phyloP scores from a whole-genome alignment of 1,140 invertebrate species.

The Odontomachus brunneus region DNA sequence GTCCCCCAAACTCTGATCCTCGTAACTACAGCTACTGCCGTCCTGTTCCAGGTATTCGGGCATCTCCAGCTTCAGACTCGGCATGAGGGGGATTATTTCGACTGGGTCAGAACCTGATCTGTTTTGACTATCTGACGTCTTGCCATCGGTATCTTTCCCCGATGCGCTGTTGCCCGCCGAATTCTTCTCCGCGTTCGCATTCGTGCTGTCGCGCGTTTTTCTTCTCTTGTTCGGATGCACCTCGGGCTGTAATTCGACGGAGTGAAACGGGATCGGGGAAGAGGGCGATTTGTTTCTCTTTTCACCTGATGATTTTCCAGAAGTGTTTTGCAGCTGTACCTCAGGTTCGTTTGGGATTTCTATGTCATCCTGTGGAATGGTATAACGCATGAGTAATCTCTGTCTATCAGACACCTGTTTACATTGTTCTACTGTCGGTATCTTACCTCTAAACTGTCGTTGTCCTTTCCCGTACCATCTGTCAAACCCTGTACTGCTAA shows the following conservation, averaged over 20 bases:
- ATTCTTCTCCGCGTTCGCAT: slow-evolving; percentile 78
- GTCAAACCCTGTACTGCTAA: slow-evolving; percentile 89
- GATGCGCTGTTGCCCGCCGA: slow-evolving; percentile 69
- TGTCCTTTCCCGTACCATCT: slow-evolving; percentile 84
- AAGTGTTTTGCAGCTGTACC: slow-evolving; percentile 83
- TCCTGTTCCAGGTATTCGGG: slow-evolving; percentile 85
- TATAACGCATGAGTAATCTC: slow-evolving; percentile 1
- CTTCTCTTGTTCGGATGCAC: slow-evolving; percentile 82
- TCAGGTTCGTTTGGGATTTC: slow-evolving; percentile 85
- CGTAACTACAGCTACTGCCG: slow-evolving; percentile 85
- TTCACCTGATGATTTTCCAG: slow-evolving; percentile 81
- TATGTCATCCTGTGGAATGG: slow-evolving; percentile 79
- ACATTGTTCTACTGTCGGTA: neutral
- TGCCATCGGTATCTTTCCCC: slow-evolving; percentile 80
- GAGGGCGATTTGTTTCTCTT: slow-evolving; percentile 82
- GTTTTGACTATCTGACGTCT: slow-evolving; percentile 77
- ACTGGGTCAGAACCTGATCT: slow-evolving; percentile 79
- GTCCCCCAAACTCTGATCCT: slow-evolving; percentile 82
- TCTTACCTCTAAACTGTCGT: slow-evolving; percentile 82
- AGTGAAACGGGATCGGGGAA: slow-evolving; percentile 80
- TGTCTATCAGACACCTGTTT: neutral
- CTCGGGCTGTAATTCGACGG: slow-evolving; percentile 80
- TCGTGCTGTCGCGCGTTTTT: slow-evolving; percentile 83
- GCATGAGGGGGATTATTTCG: slow-evolving; percentile 85
- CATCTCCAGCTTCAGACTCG: slow-evolving; percentile 85